Base-by-base conservation (phyloP, 2,113 vertebrate species). In the Picathartes gymnocephalus region DNA sequence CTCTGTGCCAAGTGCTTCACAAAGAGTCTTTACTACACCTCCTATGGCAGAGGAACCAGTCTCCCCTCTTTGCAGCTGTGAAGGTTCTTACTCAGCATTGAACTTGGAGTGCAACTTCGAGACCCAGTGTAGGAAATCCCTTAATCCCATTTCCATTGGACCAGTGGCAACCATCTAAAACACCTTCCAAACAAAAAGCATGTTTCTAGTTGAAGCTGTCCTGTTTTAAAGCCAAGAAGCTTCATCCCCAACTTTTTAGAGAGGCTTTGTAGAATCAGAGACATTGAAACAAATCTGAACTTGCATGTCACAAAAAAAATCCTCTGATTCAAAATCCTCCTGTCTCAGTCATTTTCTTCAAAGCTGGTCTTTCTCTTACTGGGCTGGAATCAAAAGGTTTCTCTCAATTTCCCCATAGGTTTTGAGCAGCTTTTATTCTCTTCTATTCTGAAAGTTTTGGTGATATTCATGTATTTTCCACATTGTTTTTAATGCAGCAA, bases 11-110 rank as follows among this genome's bases (percentile, higher is more conserved):
- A 64, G 28, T 6, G n/a, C 31, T 86, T 82, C 74, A 40, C 54
- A 13, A 48, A 20, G 25, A 57, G 6, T 10, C 22, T 60, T 81
- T 4, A 14, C 10, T 15, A 6, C 37, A 50, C 3, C n/a, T 37
- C 24, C 25, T 7, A 4, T 0, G 1, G 30, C 64, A 7, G 20
- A 66, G 31, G 10, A n/a, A 13, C 9, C 8, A 5, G 10, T 37
- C 28, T 37, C 69, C 45, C 23, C 33, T 54, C 61, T 62, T 57
- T 2, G 4, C 19, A 65, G 15, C 35, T 45, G 6, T 4, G 7
- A 19, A 39, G 33, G 50, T 86, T 65, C 56, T 62, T 7, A 47
- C 39, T 70, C 8, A 2, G 57, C 69, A 44, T 3, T 42, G 19
- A 74, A 47, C 23, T 66, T 27, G 39, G 39, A 39, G 18, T 14